Evolutionary conservation across 1,140 invertebrate species (phyloP), one percentile per base, ranked within the genome.

Genomic region (Drosophila ohnishii): DNA sequence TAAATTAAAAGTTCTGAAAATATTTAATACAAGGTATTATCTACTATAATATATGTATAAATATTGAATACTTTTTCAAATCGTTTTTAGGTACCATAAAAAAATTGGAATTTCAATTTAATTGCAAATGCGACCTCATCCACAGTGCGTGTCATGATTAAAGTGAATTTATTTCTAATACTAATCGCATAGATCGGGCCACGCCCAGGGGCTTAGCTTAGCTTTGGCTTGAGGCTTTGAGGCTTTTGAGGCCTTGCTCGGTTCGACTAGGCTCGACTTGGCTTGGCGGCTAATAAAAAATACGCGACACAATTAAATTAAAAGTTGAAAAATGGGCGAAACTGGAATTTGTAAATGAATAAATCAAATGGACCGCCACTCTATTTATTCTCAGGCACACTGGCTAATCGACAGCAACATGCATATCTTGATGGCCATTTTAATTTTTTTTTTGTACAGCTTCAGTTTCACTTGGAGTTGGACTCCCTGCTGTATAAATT

Each of bases 281-380:
- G 34, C 70, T 72, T 53, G 35, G 30, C 10, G 39, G 30, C 69
- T 74, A 56, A 74, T 74, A 73, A 72, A 55, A 74, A 73, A 74
- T 74, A 74, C 71, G 58, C 75, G 75, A 77, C 75, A 77, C 75
- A 77, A 70, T 77, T 77, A 69, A 77, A 69, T 55, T 69, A 77
- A 76, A 76, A 11, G 53, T 19, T 45, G 28, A 74, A 35, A 55
- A 40, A 73, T 45, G 48, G 45, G 19, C 35, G 63, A 67, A 67
- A 67, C 65, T 67, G 65, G 65, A 67, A 66, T 66, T 19, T 8
- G 34, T 51, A 42, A 67, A 42, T 67, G 65, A 35, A 67, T 67
- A 67, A 67, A 67, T 67, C 65, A 67, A 67, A 42, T 42, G 16
- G 34, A 13, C 16, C 42, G 34, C 25, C 47, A 22, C 44, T 37